Evolutionary conservation across 1,140 invertebrate species (phyloP).

Genomic region (Lordiphosa clarofinis): DNA sequence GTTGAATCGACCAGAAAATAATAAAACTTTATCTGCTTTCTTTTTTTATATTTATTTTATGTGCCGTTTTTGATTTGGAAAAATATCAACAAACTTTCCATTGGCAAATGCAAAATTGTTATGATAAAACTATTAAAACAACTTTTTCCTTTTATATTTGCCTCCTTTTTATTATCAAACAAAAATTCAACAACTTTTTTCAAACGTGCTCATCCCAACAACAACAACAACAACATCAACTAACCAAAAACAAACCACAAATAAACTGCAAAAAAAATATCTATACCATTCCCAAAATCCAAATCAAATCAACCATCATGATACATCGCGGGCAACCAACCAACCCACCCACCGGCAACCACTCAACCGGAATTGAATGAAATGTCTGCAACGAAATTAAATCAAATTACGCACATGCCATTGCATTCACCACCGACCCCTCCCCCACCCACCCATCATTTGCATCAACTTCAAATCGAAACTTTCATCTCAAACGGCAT

Average conservation of each 20-base stretch:
- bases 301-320: slow-evolving; percentile 44
- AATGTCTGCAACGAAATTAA: slow-evolving; percentile 71
- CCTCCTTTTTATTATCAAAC: slow-evolving; percentile 67
- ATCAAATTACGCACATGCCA: slow-evolving; percentile 74
- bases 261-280: slow-evolving; percentile 44
- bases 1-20: not conserved
- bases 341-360: slow-evolving; percentile 27
- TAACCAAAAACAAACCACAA: slow-evolving; percentile 58
- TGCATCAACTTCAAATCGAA: slow-evolving; percentile 51
- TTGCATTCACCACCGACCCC: slow-evolving; percentile 24
- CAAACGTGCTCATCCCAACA: slow-evolving; percentile 60
- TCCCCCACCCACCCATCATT: slow-evolving; percentile 30
- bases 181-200: slow-evolving; percentile 68
- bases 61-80: not conserved
- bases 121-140: slow-evolving; percentile 78
- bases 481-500: slow-evolving; percentile 74
- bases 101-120: slow-evolving; percentile 55
- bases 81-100: slow-evolving; percentile 16
- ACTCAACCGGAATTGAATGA: slow-evolving; percentile 65
- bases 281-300: slow-evolving; percentile 18
- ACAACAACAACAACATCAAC: slow-evolving; percentile 31
- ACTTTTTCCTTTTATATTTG: slow-evolving; percentile 75
- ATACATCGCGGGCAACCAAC: slow-evolving; percentile 62
- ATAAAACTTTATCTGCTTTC: slow-evolving; percentile 18
- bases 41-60: slow-evolving; percentile 14